Percentiles rank a stretch among this genome's conserved stretches.
Evolutionary conservation across 2,113 vertebrate species (phyloP).

Genomic region (Etheostoma cragini): DNA sequence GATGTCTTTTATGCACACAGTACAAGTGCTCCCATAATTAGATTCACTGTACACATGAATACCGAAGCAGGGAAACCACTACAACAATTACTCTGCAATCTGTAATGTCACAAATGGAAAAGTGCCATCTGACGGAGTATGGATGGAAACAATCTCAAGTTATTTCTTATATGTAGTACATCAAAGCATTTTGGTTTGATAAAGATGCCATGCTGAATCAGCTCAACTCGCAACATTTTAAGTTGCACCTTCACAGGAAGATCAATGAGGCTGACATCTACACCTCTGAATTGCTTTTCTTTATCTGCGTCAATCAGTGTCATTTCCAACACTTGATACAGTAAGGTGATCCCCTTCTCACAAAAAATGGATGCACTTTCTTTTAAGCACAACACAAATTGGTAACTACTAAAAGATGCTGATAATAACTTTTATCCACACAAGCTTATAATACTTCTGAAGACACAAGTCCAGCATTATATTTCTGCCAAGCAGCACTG

Average conservation of each 20-base stretch:
- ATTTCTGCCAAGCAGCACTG: constrained; percentile 33
- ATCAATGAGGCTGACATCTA: constrained; percentile 51
- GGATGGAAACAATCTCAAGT: neutral
- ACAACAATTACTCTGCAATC: neutral
- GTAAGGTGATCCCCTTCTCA: constrained; percentile 15
- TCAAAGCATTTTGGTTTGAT: constrained; percentile 38
- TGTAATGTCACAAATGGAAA: constrained; percentile 2
- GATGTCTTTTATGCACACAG: constrained; percentile 51
- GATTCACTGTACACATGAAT: constrained; percentile 64
- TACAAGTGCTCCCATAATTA: constrained; percentile 46
- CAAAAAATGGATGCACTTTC: neutral
- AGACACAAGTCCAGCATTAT: constrained; percentile 15
- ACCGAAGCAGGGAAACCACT: constrained; percentile 15
- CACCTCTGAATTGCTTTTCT: constrained; percentile 43
- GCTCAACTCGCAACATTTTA: constrained; percentile 35
- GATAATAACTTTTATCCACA: neutral
- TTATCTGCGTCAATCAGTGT: constrained; percentile 11
- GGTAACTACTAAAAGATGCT: neutral
- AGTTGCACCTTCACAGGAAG: constrained; percentile 46
- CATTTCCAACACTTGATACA: constrained; percentile 20
- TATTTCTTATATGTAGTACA: constrained; percentile 1
- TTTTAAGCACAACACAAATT: constrained; percentile 10
- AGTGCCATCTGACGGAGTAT: neutral
- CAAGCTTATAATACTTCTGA: constrained; percentile 10
- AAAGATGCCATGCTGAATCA: constrained; percentile 53